Percentiles rank a stretch among this genome's conserved stretches.
These are phyloP conservation scores for Vanessa atalanta DNA, from an alignment of 1,140 invertebrate species.

Conservation along the genomic window DNA sequence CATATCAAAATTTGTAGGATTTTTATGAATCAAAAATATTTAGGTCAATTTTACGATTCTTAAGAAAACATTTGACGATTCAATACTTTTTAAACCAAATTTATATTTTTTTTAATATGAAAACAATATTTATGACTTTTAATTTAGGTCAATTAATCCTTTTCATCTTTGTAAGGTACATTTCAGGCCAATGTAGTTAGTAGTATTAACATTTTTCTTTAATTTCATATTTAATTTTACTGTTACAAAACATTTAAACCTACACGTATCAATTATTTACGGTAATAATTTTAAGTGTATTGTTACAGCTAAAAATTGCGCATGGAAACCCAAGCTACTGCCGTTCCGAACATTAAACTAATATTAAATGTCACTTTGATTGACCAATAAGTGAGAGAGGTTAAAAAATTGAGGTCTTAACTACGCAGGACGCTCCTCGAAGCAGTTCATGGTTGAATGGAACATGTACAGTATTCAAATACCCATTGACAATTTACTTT, in stretches of 20 bases:
- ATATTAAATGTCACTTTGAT: conserved; percentile 70
- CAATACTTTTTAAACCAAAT: no score
- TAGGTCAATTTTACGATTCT: no score
- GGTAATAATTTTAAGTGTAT: not conserved
- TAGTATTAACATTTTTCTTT: no score
- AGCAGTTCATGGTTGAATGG: conserved; percentile 80
- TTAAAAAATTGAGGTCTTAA: conserved; percentile 79
- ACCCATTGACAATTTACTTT: conserved; percentile 45
- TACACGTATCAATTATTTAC: not conserved
- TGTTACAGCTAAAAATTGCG: not conserved
- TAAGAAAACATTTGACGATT: no score
- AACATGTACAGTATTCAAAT: conserved; percentile 72
- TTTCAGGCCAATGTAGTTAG: no score
- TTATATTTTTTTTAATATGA: no score
- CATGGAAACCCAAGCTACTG: not conserved
- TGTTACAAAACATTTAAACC: not conserved
- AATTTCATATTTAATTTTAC: not conserved
- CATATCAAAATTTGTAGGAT: no score
- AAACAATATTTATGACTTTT: no score
- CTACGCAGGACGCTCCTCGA: conserved; percentile 76
- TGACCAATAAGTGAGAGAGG: conserved; percentile 79
- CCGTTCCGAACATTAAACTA: conserved; percentile 46
- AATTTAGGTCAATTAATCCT: no score
- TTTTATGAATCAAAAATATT: no score
- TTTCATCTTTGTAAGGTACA: no score